phyloP scores from a whole-genome alignment of 2,113 vertebrate species.

The Oryzias melastigma region DNA sequence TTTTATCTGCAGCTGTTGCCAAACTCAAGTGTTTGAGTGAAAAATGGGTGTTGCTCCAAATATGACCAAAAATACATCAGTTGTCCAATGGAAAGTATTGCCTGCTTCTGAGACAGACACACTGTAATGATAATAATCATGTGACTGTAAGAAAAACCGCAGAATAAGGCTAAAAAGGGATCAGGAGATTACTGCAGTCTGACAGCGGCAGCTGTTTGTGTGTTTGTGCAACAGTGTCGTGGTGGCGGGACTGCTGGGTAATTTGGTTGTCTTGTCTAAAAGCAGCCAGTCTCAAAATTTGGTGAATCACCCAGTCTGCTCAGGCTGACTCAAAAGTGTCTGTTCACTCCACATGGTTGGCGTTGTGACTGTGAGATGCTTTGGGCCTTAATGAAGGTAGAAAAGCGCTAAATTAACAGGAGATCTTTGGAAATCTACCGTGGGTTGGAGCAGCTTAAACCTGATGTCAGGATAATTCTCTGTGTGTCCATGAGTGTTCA shows the following conservation, averaged over 20 bases:
- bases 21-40: background rate
- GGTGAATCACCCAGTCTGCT: conserved; percentile 54
- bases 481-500: too few species aligned
- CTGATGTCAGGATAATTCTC: too few species aligned
- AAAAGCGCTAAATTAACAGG: too few species aligned
- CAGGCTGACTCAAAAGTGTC: conserved; percentile 46
- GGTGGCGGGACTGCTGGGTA: conserved; percentile 35
- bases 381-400: too few species aligned
- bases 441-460: too few species aligned
- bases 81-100: conserved; percentile 56
- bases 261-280: conserved; percentile 63
- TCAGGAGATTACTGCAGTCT: conserved; percentile 52
- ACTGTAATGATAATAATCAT: conserved; percentile 62
- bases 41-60: conserved; percentile 37
- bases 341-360: conserved; percentile 10
- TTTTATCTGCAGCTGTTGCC: background rate
- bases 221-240: conserved; percentile 9
- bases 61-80: conserved; percentile 45
- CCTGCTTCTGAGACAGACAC: conserved; percentile 51
- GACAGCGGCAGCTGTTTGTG: conserved; percentile 35
- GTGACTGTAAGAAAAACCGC: conserved; percentile 44
- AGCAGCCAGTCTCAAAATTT: conserved; percentile 46
- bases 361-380: too few species aligned
- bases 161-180: conserved; percentile 58
- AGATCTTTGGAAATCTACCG: too few species aligned